These are phyloP conservation scores for Ceyx melanurus DNA, from an alignment of 2,113 vertebrate genomes.

Conservation along the genomic window DNA sequence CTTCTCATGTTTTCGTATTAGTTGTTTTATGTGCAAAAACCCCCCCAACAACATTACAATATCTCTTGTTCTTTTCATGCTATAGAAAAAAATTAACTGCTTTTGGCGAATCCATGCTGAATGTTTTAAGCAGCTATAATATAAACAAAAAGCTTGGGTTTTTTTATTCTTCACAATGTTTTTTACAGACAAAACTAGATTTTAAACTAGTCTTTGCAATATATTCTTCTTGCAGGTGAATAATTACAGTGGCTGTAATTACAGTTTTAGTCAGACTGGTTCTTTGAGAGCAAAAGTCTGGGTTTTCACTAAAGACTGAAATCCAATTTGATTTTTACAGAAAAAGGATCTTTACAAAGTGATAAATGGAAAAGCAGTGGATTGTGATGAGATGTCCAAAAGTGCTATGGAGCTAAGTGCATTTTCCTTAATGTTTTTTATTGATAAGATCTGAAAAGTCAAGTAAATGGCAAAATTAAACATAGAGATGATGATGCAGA, in stretches of 20 bases:
- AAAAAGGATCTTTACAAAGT: neutral
- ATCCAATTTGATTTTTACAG: neutral
- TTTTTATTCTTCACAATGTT: neutral
- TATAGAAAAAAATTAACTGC: neutral
- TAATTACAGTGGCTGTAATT: neutral
- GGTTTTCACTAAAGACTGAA: neutral
- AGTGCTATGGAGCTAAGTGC: neutral
- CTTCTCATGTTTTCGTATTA: no score
- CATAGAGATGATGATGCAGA: neutral
- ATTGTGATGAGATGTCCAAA: neutral
- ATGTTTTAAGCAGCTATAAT: neutral
- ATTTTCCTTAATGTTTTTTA: neutral
- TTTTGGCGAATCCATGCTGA: neutral
- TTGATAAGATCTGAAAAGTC: neutral
- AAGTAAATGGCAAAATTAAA: neutral
- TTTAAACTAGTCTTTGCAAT: neutral
- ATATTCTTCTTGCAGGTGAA: neutral
- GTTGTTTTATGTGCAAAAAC: no score
- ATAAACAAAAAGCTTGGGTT: neutral
- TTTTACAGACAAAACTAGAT: neutral
- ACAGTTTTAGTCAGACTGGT: neutral
- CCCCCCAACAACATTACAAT: neutral
- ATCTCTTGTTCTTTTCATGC: neutral
- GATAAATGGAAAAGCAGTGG: neutral
- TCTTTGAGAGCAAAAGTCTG: neutral